Conservation (phyloP, 2,113 vertebrate species). For the Malurus elegans region DNA sequence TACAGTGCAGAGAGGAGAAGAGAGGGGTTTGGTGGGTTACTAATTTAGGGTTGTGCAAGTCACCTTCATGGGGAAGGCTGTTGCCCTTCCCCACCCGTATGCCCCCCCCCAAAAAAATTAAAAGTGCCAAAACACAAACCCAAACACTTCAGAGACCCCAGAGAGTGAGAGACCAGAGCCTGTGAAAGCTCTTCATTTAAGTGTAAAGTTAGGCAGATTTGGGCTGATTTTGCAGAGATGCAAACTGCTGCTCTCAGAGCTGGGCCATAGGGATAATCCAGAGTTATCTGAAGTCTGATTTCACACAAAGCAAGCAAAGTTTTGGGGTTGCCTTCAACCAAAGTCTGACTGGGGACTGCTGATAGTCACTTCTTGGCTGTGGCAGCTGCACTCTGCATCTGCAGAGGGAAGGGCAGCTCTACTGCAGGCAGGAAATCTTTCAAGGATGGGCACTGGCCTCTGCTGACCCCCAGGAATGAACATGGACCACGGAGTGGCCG, state of each 20-base stretch:
- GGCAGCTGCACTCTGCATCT: not conserved
- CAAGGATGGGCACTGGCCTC: not conserved
- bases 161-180: not conserved
- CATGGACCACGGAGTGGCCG: not conserved
- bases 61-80: not conserved
- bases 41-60: not conserved
- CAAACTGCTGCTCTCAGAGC: not conserved
- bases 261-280: not conserved
- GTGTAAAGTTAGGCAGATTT: not conserved
- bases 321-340: not conserved
- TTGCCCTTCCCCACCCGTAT: not conserved
- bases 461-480: not conserved
- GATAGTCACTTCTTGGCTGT: not conserved
- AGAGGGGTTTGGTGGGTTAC: not conserved
- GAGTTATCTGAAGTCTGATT: not conserved
- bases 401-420: not conserved
- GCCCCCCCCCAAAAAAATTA: accelerated
- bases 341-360: not conserved
- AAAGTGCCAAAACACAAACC: not conserved
- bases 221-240: not conserved
- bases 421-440: not conserved
- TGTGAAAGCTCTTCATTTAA: not conserved
- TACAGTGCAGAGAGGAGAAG: not conserved
- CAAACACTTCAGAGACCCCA: not conserved
- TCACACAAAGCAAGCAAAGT: accelerated